Evolutionary conservation across 2,113 vertebrate genomes (phyloP).

Genomic region (Gopherus evgoodei): DNA sequence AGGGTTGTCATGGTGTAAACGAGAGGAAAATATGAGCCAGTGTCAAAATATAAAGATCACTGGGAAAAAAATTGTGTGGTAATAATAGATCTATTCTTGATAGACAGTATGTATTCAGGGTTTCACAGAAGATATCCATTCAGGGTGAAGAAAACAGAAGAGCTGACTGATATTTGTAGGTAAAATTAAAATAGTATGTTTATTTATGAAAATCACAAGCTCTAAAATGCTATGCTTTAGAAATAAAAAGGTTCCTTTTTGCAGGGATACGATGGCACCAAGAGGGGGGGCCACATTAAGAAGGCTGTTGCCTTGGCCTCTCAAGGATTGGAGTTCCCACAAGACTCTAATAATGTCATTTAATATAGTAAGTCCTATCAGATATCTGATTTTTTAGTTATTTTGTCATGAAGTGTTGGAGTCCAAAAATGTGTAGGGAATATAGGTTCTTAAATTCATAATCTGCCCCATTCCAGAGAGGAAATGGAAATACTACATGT

Average conservation of each 20-base stretch:
- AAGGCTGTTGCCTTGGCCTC: neutral
- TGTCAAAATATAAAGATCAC: neutral
- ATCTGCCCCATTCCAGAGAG: neutral
- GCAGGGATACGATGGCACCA: conserved; percentile 6
- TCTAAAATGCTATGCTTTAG: neutral
- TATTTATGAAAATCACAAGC: neutral
- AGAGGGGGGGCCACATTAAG: neutral
- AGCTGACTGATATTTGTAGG: conserved; percentile 23
- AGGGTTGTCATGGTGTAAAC: neutral
- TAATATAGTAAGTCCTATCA: neutral
- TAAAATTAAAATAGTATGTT: neutral
- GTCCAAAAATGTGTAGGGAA: neutral
- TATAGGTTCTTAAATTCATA: neutral
- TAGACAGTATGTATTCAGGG: neutral
- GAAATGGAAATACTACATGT: neutral
- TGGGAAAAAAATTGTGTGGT: neutral
- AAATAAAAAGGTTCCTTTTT: neutral
- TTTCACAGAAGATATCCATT: neutral
- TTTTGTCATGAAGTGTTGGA: neutral
- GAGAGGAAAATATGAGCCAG: neutral
- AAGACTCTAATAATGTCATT: neutral
- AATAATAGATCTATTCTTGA: neutral
- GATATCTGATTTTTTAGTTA: neutral
- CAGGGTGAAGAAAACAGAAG: neutral
- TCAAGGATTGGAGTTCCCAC: neutral